These are phyloP conservation scores for Sylvilagus floridanus DNA, from an alignment of 2,797 vertebrate genomes.

Conservation along the genomic window DNA sequence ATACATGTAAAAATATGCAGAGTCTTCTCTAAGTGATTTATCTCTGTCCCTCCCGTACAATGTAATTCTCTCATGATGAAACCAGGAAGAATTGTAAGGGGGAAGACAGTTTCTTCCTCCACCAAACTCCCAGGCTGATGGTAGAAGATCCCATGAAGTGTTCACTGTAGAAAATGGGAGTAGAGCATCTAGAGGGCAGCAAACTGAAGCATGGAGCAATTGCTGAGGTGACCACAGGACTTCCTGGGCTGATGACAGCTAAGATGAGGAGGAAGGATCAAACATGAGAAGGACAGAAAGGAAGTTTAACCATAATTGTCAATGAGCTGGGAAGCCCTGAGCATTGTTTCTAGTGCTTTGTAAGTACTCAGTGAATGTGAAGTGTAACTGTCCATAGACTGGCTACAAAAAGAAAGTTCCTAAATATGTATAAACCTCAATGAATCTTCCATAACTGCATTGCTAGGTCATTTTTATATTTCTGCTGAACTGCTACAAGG, in stretches of 20 bases:
- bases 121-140: not conserved
- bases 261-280: not conserved
- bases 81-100: not conserved
- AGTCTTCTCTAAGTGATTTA: not conserved
- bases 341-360: not conserved
- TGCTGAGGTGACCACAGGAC: not conserved
- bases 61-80: not conserved
- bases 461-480: constrained; percentile 30
- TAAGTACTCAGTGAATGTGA: not conserved
- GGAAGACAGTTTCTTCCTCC: not conserved
- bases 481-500: not conserved
- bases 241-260: not conserved
- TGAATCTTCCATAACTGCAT: not conserved
- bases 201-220: not conserved
- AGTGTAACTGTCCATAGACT: not conserved
- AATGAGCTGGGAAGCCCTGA: not conserved
- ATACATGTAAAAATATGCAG: no score
- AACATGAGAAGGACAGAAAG: not conserved
- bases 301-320: not conserved
- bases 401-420: not conserved
- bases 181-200: not conserved
- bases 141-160: not conserved
- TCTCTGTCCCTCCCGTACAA: not conserved
- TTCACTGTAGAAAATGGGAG: not conserved
- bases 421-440: not conserved